These are phyloP conservation scores for Anguilla megastoma DNA, from an alignment of 2,797 vertebrate species.

Conservation along the genomic window DNA sequence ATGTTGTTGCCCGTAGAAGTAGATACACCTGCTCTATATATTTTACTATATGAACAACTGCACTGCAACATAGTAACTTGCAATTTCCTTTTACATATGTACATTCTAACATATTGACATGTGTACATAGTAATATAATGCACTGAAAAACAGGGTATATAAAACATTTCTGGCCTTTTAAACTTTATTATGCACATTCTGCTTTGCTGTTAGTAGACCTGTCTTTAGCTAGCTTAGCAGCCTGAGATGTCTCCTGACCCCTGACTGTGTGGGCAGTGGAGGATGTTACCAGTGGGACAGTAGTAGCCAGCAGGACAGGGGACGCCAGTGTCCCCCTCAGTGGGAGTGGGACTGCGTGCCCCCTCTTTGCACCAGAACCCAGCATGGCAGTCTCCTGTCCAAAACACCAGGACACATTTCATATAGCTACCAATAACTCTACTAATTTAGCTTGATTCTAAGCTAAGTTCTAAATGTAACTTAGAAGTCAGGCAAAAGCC, in stretches of 20 bases:
- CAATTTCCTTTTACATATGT: neutral
- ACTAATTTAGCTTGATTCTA: neutral
- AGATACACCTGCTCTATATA: neutral
- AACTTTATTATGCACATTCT: constrained; percentile 8
- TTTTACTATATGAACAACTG: neutral
- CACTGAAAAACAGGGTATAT: constrained; percentile 21
- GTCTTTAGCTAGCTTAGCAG: neutral
- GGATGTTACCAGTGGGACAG: constrained; percentile 76
- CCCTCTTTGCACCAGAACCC: constrained; percentile 85
- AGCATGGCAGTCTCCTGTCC: constrained; percentile 77
- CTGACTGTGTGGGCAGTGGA: neutral
- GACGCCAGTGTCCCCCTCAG: constrained; percentile 71
- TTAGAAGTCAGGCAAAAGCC: too few relatives aligned
- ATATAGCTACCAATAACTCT: constrained; percentile 16
- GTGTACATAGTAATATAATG: neutral
- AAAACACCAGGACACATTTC: constrained; percentile 25
- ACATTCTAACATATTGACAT: constrained; percentile 39
- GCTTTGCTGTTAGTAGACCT: constrained; percentile 39
- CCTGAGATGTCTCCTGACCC: neutral
- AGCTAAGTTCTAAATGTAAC: too few relatives aligned
- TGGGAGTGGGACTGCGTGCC: constrained; percentile 69
- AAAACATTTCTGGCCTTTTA: constrained; percentile 43
- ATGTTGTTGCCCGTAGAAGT: neutral
- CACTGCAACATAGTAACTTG: neutral
- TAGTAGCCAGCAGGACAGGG: constrained; percentile 83